Base-by-base conservation (phyloP, 2,797 vertebrate genomes). In the Sciurus carolinensis region DNA sequence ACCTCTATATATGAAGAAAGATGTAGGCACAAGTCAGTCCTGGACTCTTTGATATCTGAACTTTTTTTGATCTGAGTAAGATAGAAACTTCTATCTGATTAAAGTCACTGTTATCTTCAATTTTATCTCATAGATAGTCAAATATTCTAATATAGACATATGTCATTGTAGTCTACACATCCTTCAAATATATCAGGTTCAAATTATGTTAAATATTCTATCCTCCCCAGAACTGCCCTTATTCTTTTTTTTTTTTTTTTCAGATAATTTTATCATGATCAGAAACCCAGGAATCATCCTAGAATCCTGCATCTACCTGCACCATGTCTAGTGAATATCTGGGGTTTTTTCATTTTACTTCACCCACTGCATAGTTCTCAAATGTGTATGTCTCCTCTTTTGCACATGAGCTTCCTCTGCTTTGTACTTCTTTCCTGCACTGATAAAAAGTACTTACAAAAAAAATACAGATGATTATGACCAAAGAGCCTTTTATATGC, bases 61-160 rank as follows among this genome's bases (percentile, higher is more conserved):
- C 33, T 72, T 89, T 50, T 39, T 86, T 26, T 50, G 15, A 69
- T 22, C n/a, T 22, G 42, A 94, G 30, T 62, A 93, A 85, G 72
- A 42, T 33, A 64, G 62, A 87, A 89, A 93, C 4, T 12, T 73
- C 24, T 14, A 0, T 50, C 67, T 69, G 87, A 14, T 81, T 93
- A 71, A 93, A 85, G 77, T 95, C 26, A 79, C n/a, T 85, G 4
- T 54, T 89, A 20, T 89, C 88, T 85, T 90, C 39, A 79, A 22
- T n/a, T 69, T 85, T 54, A 64, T 64, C 7, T 66, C 5, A 33
- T 13, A 57, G 87, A 66, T 0, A 52, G 7, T 24, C 75, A 79
- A 69, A 86, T 87, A 66, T 42, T 90, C 14, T 87, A 79, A 73
- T 30, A 71, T n/a, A 87, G 11, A 84, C 1, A 52, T n/a, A 20